Conservation (phyloP, 2,888 invertebrate species). For the Torymus auratus region DNA sequence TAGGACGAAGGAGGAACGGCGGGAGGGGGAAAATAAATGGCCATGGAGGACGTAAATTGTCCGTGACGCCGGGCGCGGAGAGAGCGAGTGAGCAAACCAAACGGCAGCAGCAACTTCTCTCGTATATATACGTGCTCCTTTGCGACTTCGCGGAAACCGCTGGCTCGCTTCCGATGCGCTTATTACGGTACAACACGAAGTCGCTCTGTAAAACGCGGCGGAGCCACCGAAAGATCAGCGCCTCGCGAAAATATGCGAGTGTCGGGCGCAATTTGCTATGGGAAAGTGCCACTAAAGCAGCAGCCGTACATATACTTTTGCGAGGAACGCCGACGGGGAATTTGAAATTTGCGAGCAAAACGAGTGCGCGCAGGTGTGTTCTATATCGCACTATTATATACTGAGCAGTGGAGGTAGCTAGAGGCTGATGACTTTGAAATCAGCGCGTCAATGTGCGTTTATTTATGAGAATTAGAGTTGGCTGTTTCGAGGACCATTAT, state of each 20-base stretch:
- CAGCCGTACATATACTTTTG: too few species aligned
- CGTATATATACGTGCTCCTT: neutral
- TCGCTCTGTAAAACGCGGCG: slow-evolving; percentile 11
- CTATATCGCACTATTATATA: too few species aligned
- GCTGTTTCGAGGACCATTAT: too few species aligned
- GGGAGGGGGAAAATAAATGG: slow-evolving; percentile 16
- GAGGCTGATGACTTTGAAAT: too few species aligned
- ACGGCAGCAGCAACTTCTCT: slow-evolving; percentile 5
- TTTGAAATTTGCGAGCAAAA: too few species aligned
- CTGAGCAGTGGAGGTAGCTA: too few species aligned
- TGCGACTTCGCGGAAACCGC: slow-evolving; percentile 45
- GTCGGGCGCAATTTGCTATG: too few species aligned
- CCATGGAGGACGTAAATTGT: slow-evolving; percentile 41
- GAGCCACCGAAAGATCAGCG: neutral
- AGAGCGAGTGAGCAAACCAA: neutral
- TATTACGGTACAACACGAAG: slow-evolving; percentile 26
- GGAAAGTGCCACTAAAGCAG: slow-evolving; percentile 16
- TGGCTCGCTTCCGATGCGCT: slow-evolving; percentile 43
- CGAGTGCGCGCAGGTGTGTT: too few species aligned
- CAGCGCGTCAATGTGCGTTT: too few species aligned
- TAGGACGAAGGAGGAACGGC: neutral
- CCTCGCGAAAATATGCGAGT: too few species aligned
- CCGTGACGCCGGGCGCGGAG: slow-evolving; percentile 35
- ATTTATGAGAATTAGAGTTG: too few species aligned
- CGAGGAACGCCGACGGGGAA: too few species aligned